A percentile compares a stretch with the other conserved stretches of the same genome.
These are phyloP conservation scores for Ptychoptera contaminata DNA, from an alignment of 2,888 invertebrate genomes.

Conservation along the genomic window DNA sequence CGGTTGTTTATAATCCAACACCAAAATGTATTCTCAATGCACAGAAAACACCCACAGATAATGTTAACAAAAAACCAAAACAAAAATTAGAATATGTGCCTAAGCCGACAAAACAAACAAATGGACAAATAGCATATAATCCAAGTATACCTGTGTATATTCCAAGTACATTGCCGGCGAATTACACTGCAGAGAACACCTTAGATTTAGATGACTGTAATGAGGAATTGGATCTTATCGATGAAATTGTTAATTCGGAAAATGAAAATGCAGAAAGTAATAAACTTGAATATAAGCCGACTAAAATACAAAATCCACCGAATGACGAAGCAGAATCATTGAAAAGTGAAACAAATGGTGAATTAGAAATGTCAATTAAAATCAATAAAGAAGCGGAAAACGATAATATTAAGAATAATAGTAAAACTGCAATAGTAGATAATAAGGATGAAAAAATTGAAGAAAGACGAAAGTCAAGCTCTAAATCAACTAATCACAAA, in stretches of 20 bases:
- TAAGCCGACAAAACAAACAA: slow-evolving; percentile 24
- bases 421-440: background rate
- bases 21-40: slow-evolving; percentile 16
- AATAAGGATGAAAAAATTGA: background rate
- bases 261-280: background rate
- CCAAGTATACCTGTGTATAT: slow-evolving; percentile 22
- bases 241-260: background rate
- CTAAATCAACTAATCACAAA: background rate
- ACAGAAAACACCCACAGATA: slow-evolving; percentile 9
- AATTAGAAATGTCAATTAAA: background rate
- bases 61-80: slow-evolving; percentile 14
- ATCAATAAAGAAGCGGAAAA: background rate
- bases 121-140: slow-evolving; percentile 20
- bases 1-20: slow-evolving; percentile 24
- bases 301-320: slow-evolving; percentile 6
- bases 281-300: background rate
- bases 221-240: background rate
- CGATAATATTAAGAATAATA: background rate
- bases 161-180: slow-evolving; percentile 12
- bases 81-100: slow-evolving; percentile 25
- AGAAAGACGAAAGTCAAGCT: background rate
- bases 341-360: background rate
- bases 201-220: background rate
- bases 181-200: background rate
- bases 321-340: background rate